A percentile compares a stretch with the other conserved stretches of the same genome.
Evolutionary conservation across 2,113 vertebrate genomes (phyloP).

Genomic region (Phalacrocorax aristotelis): DNA sequence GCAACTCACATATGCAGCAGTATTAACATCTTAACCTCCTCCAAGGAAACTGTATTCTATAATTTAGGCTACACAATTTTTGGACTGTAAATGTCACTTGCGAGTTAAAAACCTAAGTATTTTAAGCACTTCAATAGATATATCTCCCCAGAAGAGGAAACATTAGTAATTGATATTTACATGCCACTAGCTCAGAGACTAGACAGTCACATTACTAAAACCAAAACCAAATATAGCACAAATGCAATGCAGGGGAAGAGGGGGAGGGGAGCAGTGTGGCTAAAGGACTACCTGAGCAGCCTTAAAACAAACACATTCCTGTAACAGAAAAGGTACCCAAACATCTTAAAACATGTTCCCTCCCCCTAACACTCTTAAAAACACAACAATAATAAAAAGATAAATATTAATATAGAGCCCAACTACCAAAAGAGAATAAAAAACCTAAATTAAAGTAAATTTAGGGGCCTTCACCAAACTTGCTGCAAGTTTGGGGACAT

Average conservation of each 20-base stretch:
- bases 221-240: neutral
- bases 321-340: neutral
- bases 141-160: neutral
- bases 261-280: neutral
- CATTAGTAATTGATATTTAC: neutral
- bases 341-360: constrained; percentile 32
- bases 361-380: constrained; percentile 53
- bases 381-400: constrained; percentile 63
- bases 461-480: constrained; percentile 98
- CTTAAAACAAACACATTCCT: neutral
- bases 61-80: neutral
- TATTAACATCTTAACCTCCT: constrained; percentile 27
- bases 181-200: constrained; percentile 2
- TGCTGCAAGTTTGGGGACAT: constrained; percentile 98
- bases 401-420: constrained; percentile 86
- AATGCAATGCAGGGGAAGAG: neutral
- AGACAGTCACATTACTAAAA: neutral
- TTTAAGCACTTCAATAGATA: neutral
- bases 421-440: constrained; percentile 78
- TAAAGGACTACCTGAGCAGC: constrained; percentile 22
- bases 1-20: constrained; percentile 47
- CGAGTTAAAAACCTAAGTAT: neutral
- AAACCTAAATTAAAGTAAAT: constrained; percentile 82
- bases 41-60: neutral
- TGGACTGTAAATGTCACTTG: neutral